Evolutionary conservation across 2,888 invertebrate species (phyloP).

Genomic region (Baccha elongata): DNA sequence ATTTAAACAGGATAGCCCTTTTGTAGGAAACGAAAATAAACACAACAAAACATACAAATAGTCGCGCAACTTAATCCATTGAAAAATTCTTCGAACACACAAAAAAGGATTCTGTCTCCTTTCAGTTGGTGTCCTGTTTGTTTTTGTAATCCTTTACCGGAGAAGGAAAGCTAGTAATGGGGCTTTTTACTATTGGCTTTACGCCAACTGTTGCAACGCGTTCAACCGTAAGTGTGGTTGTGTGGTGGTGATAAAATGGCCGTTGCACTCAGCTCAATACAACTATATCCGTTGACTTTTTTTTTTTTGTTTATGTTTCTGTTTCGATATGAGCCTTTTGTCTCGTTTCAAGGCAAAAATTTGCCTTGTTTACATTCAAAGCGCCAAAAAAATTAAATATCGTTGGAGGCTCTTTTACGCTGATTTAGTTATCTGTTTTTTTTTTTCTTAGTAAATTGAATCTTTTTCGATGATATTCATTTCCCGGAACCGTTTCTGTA

Average conservation of each 20-base stretch:
- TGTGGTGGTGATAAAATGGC: conserved; percentile 62
- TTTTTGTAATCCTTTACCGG: conserved; percentile 42
- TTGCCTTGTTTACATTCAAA: conserved; percentile 52
- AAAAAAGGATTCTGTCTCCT: conserved; percentile 51
- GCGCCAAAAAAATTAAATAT: conserved; percentile 50
- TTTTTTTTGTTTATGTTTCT: conserved; percentile 2
- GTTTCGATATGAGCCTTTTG: conserved; percentile 16
- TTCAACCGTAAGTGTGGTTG: conserved; percentile 45
- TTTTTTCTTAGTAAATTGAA: conserved; percentile 18
- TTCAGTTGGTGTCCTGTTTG: conserved; percentile 43
- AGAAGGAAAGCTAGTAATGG: conserved; percentile 52
- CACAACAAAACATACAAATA: conserved; percentile 53
- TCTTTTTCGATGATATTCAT: conserved; percentile 33
- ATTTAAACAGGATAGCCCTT: conserved; percentile 43
- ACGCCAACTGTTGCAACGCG: conserved; percentile 71
- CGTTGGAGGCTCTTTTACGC: background rate
- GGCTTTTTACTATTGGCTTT: conserved; percentile 68
- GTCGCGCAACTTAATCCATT: conserved; percentile 65
- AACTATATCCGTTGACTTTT: conserved; percentile 45
- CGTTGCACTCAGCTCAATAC: conserved; percentile 68
- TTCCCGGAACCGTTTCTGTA: conserved; percentile 29
- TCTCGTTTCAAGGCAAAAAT: conserved; percentile 32
- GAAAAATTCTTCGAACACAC: conserved; percentile 53
- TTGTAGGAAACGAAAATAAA: conserved; percentile 31
- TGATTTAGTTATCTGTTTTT: background rate